These are phyloP conservation scores for Drosophila saltans DNA, from an alignment of 1,140 invertebrate genomes.

Conservation along the genomic window DNA sequence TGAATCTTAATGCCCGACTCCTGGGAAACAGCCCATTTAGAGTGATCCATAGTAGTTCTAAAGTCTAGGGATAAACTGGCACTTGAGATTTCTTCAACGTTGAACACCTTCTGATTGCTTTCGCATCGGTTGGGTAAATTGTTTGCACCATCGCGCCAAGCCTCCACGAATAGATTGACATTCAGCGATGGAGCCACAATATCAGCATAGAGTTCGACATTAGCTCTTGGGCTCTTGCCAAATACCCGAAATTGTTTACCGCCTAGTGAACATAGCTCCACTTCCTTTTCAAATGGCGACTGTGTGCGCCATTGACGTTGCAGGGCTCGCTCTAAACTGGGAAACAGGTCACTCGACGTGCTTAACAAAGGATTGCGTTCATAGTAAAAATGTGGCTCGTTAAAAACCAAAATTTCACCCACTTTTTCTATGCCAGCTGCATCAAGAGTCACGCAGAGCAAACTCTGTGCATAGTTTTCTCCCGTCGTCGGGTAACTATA, in stretches of 20 bases:
- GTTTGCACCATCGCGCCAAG: slow-evolving; percentile 93
- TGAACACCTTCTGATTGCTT: slow-evolving; percentile 85
- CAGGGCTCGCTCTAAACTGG: slow-evolving; percentile 86
- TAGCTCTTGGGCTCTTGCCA: slow-evolving; percentile 90
- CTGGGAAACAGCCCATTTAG: slow-evolving; percentile 93
- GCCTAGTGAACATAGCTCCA: slow-evolving; percentile 85
- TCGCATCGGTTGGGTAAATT: slow-evolving; percentile 89
- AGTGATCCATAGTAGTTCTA: slow-evolving; percentile 92
- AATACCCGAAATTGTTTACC: slow-evolving; percentile 89
- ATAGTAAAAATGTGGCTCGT: slow-evolving; percentile 89
- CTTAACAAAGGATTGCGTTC: slow-evolving; percentile 85
- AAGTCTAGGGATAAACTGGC: slow-evolving; percentile 86
- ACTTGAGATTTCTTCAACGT: slow-evolving; percentile 87
- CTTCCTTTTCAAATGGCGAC: slow-evolving; percentile 86
- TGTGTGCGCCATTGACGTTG: slow-evolving; percentile 85
- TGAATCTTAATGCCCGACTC: slow-evolving; percentile 67
- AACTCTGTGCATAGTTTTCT: slow-evolving; percentile 91
- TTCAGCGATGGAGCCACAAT: slow-evolving; percentile 90
- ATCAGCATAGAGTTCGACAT: slow-evolving; percentile 93
- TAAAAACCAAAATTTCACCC: slow-evolving; percentile 89
- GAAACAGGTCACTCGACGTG: slow-evolving; percentile 74
- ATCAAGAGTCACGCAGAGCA: slow-evolving; percentile 92
- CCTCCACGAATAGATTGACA: slow-evolving; percentile 90
- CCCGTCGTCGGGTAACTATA: slow-evolving; percentile 92
- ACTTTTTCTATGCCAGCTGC: slow-evolving; percentile 87